Conservation (phyloP, 2,888 invertebrate genomes). For the Chrysodeixis includens region DNA sequence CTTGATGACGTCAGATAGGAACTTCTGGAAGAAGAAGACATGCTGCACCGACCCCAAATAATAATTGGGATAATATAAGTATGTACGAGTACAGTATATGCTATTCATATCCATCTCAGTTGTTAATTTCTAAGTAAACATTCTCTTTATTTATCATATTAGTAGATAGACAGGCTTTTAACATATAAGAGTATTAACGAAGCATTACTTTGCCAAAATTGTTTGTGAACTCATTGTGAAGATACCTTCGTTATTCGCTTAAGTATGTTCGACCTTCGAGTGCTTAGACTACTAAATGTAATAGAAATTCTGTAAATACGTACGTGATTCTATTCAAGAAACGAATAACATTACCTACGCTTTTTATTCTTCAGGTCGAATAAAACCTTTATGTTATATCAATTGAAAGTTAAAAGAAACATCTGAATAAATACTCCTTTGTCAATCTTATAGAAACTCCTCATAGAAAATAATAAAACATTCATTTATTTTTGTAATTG, state of each 20-base stretch:
- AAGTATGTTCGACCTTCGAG: constrained; percentile 19
- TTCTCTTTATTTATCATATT: constrained; percentile 15
- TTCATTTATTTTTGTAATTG: too few species aligned
- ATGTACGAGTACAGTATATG: too few species aligned
- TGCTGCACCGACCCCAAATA: too few species aligned
- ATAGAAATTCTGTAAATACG: not conserved
- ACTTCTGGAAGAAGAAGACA: too few species aligned
- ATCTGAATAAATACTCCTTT: not conserved
- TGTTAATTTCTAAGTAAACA: not conserved
- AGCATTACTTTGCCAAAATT: constrained; percentile 46
- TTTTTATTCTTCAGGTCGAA: not conserved
- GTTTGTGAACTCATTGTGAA: constrained; percentile 39
- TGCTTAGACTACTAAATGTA: not conserved
- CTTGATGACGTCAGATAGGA: too few species aligned
- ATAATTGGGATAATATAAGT: too few species aligned
- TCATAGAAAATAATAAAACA: too few species aligned
- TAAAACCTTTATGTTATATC: not conserved
- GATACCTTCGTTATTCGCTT: constrained; percentile 17
- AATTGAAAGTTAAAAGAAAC: not conserved
- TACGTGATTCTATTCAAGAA: not conserved
- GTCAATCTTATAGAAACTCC: too few species aligned
- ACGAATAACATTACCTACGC: not conserved
- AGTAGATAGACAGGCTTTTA: constrained; percentile 6
- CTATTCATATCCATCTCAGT: not conserved
- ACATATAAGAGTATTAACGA: constrained; percentile 47